These are phyloP conservation scores for Pollachius pollachius DNA, from an alignment of 2,113 vertebrate genomes.

Conservation along the genomic window DNA sequence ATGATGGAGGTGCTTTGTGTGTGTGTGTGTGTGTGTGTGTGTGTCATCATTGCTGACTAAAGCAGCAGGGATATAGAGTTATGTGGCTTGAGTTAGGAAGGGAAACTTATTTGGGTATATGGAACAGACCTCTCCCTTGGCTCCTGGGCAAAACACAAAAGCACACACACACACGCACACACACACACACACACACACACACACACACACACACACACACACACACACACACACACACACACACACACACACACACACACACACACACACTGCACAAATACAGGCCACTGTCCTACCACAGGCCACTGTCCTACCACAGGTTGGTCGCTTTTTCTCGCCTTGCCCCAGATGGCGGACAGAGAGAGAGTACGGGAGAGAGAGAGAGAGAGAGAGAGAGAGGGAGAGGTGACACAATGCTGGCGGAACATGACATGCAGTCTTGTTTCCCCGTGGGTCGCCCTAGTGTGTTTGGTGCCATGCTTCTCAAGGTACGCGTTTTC, in stretches of 20 bases:
- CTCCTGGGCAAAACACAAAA: conserved; percentile 40
- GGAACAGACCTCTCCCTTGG: conserved; percentile 50
- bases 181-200: conserved; percentile 28
- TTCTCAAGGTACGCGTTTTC: neutral
- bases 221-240: neutral
- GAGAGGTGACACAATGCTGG: no score
- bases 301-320: no score
- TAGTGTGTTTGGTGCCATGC: no score
- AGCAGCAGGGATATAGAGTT: conserved; percentile 45
- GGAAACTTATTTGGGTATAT: conserved; percentile 66
- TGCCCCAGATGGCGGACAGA: no score
- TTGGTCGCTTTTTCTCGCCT: no score
- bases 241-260: no score
- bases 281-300: no score
- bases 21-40: conserved; percentile 25
- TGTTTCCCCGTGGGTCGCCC: no score
- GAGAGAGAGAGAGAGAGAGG: no score
- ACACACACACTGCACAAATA: no score
- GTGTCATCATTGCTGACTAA: conserved; percentile 48
- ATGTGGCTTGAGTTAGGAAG: conserved; percentile 48
- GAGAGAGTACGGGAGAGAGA: no score
- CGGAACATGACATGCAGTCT: no score
- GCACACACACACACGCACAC: conserved; percentile 17
- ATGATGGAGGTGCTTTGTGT: neutral
- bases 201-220: neutral